These are phyloP conservation scores for Platorchestia sp. DNA, from an alignment of 1,140 invertebrate species.

Conservation along the genomic window DNA sequence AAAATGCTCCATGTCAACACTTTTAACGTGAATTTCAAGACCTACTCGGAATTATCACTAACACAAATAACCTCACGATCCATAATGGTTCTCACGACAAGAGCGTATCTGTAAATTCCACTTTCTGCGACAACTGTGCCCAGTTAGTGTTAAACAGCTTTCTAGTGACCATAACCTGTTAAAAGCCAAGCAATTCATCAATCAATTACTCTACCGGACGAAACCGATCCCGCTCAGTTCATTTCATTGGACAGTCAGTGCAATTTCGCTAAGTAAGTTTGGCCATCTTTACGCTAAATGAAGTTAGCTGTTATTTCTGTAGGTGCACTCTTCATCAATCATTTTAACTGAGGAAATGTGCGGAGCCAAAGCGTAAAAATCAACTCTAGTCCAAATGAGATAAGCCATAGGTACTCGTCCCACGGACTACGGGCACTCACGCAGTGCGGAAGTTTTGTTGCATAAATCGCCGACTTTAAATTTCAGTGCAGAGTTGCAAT, in stretches of 20 bases:
- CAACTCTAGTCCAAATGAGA: too few relatives aligned
- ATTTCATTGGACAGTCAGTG: not conserved
- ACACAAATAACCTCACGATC: not conserved
- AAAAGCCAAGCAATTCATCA: not conserved
- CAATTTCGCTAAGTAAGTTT: not conserved
- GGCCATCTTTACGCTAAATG: too few relatives aligned
- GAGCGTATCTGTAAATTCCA: not conserved
- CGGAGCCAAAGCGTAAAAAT: too few relatives aligned
- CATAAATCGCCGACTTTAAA: too few relatives aligned
- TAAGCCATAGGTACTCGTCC: too few relatives aligned
- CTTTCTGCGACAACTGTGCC: too few relatives aligned
- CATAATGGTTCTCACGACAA: not conserved
- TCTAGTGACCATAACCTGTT: not conserved
- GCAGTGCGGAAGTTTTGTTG: too few relatives aligned
- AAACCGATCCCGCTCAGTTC: not conserved
- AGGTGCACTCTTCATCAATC: not conserved
- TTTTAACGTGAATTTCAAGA: not conserved
- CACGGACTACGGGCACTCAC: too few relatives aligned
- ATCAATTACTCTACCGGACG: not conserved
- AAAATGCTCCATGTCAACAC: not conserved
- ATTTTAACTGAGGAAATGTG: not conserved
- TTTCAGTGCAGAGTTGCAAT: too few relatives aligned
- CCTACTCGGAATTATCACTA: not conserved
- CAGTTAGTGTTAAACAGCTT: not conserved
- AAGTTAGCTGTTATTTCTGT: too few relatives aligned